Conservation (phyloP, 2,797 vertebrate genomes). For the Pempheris klunzingeri region DNA sequence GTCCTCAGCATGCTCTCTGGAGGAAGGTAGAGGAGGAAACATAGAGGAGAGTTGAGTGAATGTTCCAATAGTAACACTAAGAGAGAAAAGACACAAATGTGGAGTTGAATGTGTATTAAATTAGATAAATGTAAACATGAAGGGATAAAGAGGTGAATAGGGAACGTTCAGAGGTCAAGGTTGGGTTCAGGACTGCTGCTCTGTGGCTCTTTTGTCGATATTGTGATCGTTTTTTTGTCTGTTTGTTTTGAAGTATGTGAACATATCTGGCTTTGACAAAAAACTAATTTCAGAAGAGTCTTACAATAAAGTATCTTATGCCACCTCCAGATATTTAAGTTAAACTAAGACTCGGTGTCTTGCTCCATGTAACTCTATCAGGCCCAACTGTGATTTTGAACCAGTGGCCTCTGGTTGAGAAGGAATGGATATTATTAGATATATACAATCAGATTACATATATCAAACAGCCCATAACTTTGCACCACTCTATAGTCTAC, state of each 20-base stretch:
- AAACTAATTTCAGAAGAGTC: not conserved
- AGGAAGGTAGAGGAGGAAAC: not conserved
- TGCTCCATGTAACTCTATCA: not conserved
- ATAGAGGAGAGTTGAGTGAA: not conserved
- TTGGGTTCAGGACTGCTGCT: not conserved
- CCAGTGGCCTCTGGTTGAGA: not conserved
- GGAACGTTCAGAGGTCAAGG: not conserved
- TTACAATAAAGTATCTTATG: not conserved
- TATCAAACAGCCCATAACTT: not conserved
- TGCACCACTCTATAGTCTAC: conserved; percentile 2
- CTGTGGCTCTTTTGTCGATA: not conserved
- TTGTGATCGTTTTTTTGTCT: not conserved
- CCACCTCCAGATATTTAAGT: not conserved
- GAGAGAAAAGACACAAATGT: not conserved
- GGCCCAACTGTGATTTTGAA: not conserved
- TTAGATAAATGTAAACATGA: not conserved
- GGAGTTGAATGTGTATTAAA: not conserved
- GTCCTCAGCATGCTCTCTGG: conserved; percentile 98
- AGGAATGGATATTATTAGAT: not conserved
- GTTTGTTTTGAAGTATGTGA: not conserved
- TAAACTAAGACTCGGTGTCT: not conserved
- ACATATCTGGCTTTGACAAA: not conserved
- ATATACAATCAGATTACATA: not conserved
- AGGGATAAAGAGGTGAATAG: not conserved
- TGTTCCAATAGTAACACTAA: conserved; percentile 2